These are phyloP conservation scores for Osmerus mordax DNA, from an alignment of 2,113 vertebrate species.

Conservation along the genomic window DNA sequence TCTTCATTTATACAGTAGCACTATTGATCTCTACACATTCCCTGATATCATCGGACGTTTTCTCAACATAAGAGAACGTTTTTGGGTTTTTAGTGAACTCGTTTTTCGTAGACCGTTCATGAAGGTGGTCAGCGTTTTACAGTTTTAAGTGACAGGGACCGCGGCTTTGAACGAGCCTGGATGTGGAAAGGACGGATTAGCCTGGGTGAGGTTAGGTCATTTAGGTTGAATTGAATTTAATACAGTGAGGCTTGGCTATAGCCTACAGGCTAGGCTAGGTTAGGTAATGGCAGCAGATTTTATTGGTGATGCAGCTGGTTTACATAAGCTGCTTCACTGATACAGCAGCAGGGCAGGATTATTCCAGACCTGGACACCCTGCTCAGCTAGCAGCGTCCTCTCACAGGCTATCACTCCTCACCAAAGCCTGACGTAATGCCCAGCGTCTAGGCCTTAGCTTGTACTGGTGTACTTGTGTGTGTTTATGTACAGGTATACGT, in stretches of 20 bases:
- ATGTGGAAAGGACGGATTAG: too few species aligned
- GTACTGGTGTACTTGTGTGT: slow-evolving; percentile 3
- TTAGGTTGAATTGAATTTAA: too few species aligned
- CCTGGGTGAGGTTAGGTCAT: too few species aligned
- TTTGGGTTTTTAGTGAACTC: too few species aligned
- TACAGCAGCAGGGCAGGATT: not conserved
- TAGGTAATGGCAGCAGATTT: slow-evolving; percentile 9
- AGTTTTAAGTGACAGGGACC: too few species aligned
- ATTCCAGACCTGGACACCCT: slow-evolving; percentile 6
- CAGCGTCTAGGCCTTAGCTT: not conserved
- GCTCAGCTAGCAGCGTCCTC: slow-evolving; percentile 9
- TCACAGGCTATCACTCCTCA: slow-evolving; percentile 7
- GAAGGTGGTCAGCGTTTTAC: too few species aligned
- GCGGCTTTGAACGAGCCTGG: too few species aligned
- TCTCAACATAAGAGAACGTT: too few species aligned
- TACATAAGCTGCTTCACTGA: slow-evolving; percentile 20
- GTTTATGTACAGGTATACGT: slow-evolving; percentile 30
- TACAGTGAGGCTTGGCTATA: not conserved
- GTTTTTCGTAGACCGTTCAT: too few species aligned
- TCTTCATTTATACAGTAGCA: not conserved
- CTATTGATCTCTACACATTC: not conserved
- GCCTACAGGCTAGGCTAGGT: not conserved
- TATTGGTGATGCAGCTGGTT: slow-evolving; percentile 15
- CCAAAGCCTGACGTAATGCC: slow-evolving; percentile 26
- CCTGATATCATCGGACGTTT: too few species aligned